Base-by-base conservation (phyloP, 2,888 invertebrate genomes). In the Leptothorax acervorum region DNA sequence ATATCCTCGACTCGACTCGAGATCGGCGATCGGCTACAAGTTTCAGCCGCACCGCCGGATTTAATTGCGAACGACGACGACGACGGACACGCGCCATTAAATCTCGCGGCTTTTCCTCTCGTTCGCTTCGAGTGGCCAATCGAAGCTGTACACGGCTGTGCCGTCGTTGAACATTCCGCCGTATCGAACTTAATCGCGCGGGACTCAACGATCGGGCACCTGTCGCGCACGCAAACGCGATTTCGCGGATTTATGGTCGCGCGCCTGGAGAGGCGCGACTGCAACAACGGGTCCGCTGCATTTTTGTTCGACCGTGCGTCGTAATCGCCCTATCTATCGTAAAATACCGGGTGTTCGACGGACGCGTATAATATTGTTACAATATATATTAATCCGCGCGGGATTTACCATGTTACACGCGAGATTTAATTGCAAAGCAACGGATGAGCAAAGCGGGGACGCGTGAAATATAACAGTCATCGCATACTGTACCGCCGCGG, bases 301-400 rank as follows among this genome's bases (percentile, higher is more conserved):
- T 70, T 70, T 79, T 70, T 48, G 60, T 79, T 45, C 35, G 31
- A 31, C 55, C 71, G 28, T 8, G 60, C 39, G 3, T 51, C 60
- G 71, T 48, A 60, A 81, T 71, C 60, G 79, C 28, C 39, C 48
- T 28, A 82, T 82, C 84, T 83, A 53, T 84, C 81, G 82, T 83
- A 83, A 89, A 87, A 75, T 68, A 68, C 65, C 55, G 76, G 45
- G 57, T 73, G 65, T 68, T 57, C 70, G 35, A 23, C 66, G 87
- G 82, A 83, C 71, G 85, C 66, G 48, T 81, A 84, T 87, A 87
- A 88, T 88, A 86, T 87, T 83, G 86, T 82, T 85, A 85, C 86
- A 81, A 62, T 79, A 39, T 84, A 87, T 82, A 86, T 86, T 89
- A 89, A 89, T 89, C 82, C 86, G 66, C 78, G 65, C 53, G 65